Base-by-base conservation (phyloP, 1,140 invertebrate genomes). In the Polyergus mexicanus region DNA sequence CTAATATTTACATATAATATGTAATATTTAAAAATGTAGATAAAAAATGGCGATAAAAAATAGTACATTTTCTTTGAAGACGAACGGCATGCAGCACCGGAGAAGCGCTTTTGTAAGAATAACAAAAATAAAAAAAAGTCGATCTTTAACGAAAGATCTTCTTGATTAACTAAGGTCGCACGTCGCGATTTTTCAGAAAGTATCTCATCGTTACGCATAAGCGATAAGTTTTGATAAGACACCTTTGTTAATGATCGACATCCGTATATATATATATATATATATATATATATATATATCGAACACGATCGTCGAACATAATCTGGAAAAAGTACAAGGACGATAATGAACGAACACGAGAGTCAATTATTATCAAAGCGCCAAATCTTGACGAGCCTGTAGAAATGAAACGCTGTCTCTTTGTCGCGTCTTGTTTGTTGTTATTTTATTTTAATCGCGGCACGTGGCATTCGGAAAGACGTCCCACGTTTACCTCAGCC, bases 401-500 rank as follows among this genome's bases (percentile, higher is more conserved):
- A 13, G 10, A 22, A 6, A 16, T n/a, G 32, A 32, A 63, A 25
- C 47, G 28, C 72, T 32, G 66, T 47, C 44, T 56, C 66, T 78
- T 76, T 44, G 83, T 86, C 62, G 87, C 87, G 84, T 74, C 51
- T 88, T 88, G 76, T 66, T 89, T 80, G 65, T 47, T 86, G 78
- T 83, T 83, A 83, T 89, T 84, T 60, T 22, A 89, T 89, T 89
- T 72, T 76, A 84, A 78, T 81, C 86, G 78, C 65, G 58, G 58
- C 83, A 88, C 76, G 87, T 66, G 87, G 85, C 88, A 86, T 32
- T n/a, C 72, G 72, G 41, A 47, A 58, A 84, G 44, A 81, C 74
- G 86, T 90, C 84, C 86, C 74, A 32, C 32, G 74, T 88, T 84
- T 91, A 91, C 89, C 89, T 91, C 89, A 90, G 80, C 81, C 16